Evolutionary conservation across 2,797 vertebrate species (phyloP).

Genomic region (Apodemus agrarius): DNA sequence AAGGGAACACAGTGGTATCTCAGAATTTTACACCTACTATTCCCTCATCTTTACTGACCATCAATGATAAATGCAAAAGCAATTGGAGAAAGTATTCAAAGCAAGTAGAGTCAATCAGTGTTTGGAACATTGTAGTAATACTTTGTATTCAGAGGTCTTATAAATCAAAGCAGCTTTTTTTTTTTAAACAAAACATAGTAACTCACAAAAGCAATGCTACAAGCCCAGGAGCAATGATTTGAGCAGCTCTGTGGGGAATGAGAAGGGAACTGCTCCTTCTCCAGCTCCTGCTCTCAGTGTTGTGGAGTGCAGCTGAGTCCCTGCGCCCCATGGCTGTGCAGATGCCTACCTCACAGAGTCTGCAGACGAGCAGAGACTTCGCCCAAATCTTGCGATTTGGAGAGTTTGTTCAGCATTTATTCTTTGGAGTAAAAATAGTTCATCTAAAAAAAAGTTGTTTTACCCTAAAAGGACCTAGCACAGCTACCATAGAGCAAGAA

Average conservation of each 20-base stretch:
- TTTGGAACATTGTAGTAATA: slow-evolving; percentile 61
- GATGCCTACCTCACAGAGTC: slow-evolving; percentile 71
- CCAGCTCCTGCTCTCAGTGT: background rate
- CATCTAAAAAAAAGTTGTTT: slow-evolving; percentile 64
- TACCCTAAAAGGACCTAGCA: too few relatives aligned
- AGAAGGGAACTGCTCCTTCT: background rate
- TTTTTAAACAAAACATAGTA: slow-evolving; percentile 29
- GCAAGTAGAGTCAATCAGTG: slow-evolving; percentile 53
- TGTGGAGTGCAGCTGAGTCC: background rate
- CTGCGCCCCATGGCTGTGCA: background rate
- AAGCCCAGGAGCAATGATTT: slow-evolving; percentile 43
- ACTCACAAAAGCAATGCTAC: slow-evolving; percentile 50
- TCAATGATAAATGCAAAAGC: slow-evolving; percentile 6
- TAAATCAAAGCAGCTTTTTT: slow-evolving; percentile 65
- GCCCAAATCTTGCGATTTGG: slow-evolving; percentile 48
- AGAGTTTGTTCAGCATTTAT: slow-evolving; percentile 65
- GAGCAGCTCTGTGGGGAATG: slow-evolving; percentile 52
- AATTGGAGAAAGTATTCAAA: slow-evolving; percentile 53
- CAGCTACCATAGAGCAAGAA: background rate
- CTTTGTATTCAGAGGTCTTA: slow-evolving; percentile 40
- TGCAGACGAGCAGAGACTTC: background rate
- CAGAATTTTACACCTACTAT: slow-evolving; percentile 28
- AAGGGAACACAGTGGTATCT: slow-evolving; percentile 41
- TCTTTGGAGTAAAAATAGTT: slow-evolving; percentile 78
- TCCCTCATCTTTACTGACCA: slow-evolving; percentile 26